Conservation (phyloP, 30 jellyfish, hydroid and myxozoan species). For the Sanderia malayensis region DNA sequence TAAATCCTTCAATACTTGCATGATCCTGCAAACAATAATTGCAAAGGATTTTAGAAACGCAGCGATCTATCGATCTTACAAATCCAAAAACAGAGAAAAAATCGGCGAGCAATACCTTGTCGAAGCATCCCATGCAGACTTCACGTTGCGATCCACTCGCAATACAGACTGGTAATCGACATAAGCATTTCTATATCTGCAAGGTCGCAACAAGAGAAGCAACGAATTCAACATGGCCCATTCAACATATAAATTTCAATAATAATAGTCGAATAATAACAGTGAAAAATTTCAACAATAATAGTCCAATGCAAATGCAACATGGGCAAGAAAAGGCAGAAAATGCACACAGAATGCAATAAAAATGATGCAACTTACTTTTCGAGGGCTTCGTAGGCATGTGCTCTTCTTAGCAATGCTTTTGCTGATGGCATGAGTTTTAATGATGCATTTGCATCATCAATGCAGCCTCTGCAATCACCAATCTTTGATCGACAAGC, state of each 20-base stretch:
- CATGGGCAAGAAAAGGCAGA: background rate
- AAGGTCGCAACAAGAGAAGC: no score
- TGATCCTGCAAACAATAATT: slow-evolving; percentile 28
- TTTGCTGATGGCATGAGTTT: slow-evolving; percentile 30
- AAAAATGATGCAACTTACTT: slow-evolving; percentile 44
- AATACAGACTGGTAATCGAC: slow-evolving; percentile 59
- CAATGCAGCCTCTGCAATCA: slow-evolving; percentile 62
- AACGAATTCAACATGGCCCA: no score
- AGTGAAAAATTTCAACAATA: no score
- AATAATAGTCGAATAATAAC: background rate
- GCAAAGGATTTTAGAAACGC: background rate
- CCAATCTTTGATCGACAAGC: slow-evolving; percentile 62
- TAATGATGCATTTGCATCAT: slow-evolving; percentile 70
- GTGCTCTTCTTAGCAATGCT: slow-evolving; percentile 72
- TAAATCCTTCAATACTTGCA: slow-evolving; percentile 15
- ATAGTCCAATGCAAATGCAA: background rate
- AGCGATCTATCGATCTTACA: background rate
- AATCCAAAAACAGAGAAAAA: background rate
- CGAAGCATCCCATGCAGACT: slow-evolving; percentile 53
- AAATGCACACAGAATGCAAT: background rate
- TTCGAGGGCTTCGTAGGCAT: slow-evolving; percentile 76
- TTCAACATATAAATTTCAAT: no score
- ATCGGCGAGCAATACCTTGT: slow-evolving; percentile 54
- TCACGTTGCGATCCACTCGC: slow-evolving; percentile 23
- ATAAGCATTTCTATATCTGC: slow-evolving; percentile 74